Conservation (phyloP, 1,140 invertebrate species). For the Matsumurasca onukii region DNA sequence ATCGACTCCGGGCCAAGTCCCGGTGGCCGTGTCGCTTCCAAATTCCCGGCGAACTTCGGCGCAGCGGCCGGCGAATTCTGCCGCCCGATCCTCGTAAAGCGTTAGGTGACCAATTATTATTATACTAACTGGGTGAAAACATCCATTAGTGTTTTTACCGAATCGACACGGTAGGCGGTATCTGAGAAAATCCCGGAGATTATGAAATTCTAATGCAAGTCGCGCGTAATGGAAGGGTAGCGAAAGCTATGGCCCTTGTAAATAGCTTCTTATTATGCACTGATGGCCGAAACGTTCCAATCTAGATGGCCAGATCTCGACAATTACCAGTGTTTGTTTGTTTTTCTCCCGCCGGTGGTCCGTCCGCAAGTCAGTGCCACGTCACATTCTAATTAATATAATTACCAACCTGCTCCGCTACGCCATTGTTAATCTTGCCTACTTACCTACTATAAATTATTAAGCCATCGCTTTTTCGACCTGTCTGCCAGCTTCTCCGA, state of each 20-base stretch:
- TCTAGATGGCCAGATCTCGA: constrained; percentile 18
- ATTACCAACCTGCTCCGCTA: background rate
- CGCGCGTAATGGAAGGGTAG: constrained; percentile 7
- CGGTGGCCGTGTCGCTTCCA: too few species aligned
- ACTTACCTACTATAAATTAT: constrained; percentile 24
- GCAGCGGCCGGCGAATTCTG: too few species aligned
- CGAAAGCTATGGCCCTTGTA: constrained; percentile 15
- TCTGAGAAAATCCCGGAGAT: constrained; percentile 10
- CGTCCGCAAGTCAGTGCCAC: background rate
- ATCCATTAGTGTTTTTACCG: background rate
- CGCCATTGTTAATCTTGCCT: constrained; percentile 19
- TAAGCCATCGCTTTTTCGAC: constrained; percentile 20
- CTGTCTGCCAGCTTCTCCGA: background rate
- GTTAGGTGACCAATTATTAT: too few species aligned
- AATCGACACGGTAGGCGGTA: background rate
- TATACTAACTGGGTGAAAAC: too few species aligned
- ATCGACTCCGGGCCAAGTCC: too few species aligned
- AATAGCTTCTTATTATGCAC: constrained; percentile 17
- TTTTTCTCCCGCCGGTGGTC: constrained; percentile 23
- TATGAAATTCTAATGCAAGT: constrained; percentile 24
- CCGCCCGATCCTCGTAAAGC: too few species aligned
- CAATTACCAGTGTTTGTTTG: constrained; percentile 7
- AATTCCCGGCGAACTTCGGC: too few species aligned
- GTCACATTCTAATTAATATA: constrained; percentile 27
- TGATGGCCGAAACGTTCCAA: constrained; percentile 16